Base-by-base conservation (phyloP, 2,113 vertebrate species). In the Ranitomeya imitator region DNA sequence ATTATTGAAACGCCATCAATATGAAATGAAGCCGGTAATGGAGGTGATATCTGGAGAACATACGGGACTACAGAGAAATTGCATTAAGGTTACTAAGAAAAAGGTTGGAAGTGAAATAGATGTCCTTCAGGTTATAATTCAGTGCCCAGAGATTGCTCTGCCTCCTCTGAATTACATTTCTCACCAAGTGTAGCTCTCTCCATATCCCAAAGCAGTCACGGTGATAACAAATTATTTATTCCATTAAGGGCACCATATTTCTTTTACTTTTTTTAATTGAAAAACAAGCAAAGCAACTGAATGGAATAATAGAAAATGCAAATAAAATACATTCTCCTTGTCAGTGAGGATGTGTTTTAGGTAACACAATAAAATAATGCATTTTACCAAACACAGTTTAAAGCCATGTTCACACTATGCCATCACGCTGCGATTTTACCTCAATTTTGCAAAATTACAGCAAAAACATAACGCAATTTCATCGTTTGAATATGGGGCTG, bases 21-120 rank as follows among this genome's bases (percentile, higher is more conserved):
- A 15, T 59, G 57, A 81, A 81, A 61, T 81, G 55, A 81, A 59
- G 59, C 23, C 14, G 21, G 59, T 59, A 80, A 59, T 80, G 55
- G 23, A 80, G 7, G 78, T 31, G 57, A 59, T 81, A 81, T 31
- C 57, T 81, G 13, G 6, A 59, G 15, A n/a, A 60, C 15, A 81
- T 59, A 10, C 79, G 14, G 23, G 26, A 31, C 57, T 61, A 6
- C n/a, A 31, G 11, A n/a, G 74, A 7, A 74, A 79, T 79, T 79
- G 54, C 21, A n/a, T 4, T 4, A 23, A 59, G 13, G 23, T 13
- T 61, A 81, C 55, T 81, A 23, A 37, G 15, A 37, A 81, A 16
- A 60, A 26, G 54, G 21, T 13, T 8, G 9, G 23, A 18, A 60
- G 14, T 74, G 71, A 45, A 19, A n/a, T 57, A 80, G 21, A 26